Conservation (phyloP, 1,140 invertebrate genomes). For the Rhizoglyphus robini region DNA sequence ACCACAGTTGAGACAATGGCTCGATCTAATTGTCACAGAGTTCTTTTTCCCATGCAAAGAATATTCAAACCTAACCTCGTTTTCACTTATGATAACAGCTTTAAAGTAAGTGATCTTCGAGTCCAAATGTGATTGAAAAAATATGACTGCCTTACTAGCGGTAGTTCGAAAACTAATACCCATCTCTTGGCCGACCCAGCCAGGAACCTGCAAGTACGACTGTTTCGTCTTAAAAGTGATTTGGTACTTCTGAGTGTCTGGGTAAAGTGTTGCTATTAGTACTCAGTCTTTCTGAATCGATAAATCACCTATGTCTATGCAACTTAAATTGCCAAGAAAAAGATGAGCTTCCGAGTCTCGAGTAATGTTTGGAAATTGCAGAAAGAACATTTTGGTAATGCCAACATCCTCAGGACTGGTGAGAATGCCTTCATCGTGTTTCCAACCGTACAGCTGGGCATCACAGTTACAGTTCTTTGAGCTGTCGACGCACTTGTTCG, state of each 20-base stretch:
- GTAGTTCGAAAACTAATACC: constrained; percentile 83
- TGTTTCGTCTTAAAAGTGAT: constrained; percentile 83
- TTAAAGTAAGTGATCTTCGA: constrained; percentile 63
- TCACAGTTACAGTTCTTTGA: constrained; percentile 71
- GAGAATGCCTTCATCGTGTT: constrained; percentile 70
- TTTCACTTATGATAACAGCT: constrained; percentile 68
- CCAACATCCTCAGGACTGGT: constrained; percentile 61
- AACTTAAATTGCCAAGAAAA: constrained; percentile 73
- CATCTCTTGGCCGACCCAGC: constrained; percentile 78
- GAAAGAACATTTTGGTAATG: constrained; percentile 73
- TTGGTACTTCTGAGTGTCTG: constrained; percentile 78
- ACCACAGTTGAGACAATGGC: constrained; percentile 64
- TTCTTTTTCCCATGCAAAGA: constrained; percentile 58
- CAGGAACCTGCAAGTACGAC: constrained; percentile 77
- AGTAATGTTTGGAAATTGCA: constrained; percentile 65
- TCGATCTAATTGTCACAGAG: constrained; percentile 62
- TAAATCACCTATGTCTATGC: constrained; percentile 76
- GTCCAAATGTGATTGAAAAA: constrained; percentile 69
- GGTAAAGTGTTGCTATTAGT: constrained; percentile 25
- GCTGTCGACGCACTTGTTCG: constrained; percentile 57
- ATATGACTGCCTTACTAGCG: constrained; percentile 65
- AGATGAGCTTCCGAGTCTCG: constrained; percentile 67
- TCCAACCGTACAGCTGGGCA: constrained; percentile 61
- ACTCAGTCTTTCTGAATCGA: not conserved
- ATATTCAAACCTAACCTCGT: constrained; percentile 75